Conservation (phyloP, 2,888 invertebrate species). For the Conomelus anceps region DNA sequence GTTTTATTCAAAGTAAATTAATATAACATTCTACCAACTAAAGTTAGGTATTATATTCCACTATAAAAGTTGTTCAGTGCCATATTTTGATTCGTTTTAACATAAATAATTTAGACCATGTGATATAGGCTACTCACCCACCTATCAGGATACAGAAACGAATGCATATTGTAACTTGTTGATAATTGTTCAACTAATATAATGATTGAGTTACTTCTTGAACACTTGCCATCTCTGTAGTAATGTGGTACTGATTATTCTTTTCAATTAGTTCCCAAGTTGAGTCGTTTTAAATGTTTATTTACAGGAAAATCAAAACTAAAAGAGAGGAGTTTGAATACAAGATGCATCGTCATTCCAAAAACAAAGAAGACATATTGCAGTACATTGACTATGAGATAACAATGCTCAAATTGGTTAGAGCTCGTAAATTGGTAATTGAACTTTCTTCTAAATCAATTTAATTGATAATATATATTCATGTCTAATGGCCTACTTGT, state of each 20-base stretch:
- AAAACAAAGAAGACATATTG: conserved; percentile 62
- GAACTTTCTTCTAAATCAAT: conserved; percentile 9
- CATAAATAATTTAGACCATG: no score
- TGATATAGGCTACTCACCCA: no score
- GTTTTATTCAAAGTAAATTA: no score
- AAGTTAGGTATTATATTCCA: no score
- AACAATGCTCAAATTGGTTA: conserved; percentile 57
- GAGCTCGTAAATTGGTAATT: conserved; percentile 51
- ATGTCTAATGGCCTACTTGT: neutral
- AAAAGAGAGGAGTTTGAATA: conserved; percentile 66
- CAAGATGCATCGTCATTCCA: conserved; percentile 59
- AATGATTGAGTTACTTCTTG: no score
- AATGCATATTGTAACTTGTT: no score
- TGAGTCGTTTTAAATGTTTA: conserved; percentile 31
- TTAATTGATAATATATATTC: neutral
- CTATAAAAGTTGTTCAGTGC: no score
- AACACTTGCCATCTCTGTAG: neutral
- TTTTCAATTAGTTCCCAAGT: conserved; percentile 17
- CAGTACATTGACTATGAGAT: conserved; percentile 65
- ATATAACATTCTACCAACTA: no score
- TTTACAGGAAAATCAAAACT: conserved; percentile 56
- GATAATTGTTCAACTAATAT: no score
- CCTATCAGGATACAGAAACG: no score
- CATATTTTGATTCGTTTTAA: no score
- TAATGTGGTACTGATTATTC: no score